Percentiles rank a stretch among this genome's conserved stretches.
phyloP scores from a whole-genome alignment of 1,140 invertebrate genomes.

The Conus betulinus region DNA sequence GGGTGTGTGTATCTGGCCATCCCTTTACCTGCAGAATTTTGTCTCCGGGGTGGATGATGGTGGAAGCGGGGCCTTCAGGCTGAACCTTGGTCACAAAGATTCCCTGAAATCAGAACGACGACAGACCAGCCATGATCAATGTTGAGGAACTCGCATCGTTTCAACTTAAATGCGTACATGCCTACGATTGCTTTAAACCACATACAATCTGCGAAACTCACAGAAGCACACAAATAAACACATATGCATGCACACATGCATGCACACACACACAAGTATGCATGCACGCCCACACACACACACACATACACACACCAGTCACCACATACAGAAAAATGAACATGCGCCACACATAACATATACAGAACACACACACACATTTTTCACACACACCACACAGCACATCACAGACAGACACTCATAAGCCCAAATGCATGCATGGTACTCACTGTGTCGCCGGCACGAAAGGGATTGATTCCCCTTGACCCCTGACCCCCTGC shows the following conservation, averaged over 20 bases:
- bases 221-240: too few relatives aligned
- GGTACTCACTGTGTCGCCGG: constrained; percentile 65
- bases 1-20: too few relatives aligned
- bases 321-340: constrained; percentile 4
- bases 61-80: constrained; percentile 57
- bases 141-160: too few relatives aligned
- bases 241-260: too few relatives aligned
- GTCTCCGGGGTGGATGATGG: constrained; percentile 58
- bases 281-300: neutral
- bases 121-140: too few relatives aligned
- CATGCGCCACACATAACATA: too few relatives aligned
- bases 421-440: neutral
- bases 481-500: constrained; percentile 70
- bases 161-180: too few relatives aligned
- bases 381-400: too few relatives aligned
- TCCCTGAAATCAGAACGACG: constrained; percentile 44
- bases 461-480: constrained; percentile 70
- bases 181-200: too few relatives aligned
- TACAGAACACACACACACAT: too few relatives aligned
- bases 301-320: neutral
- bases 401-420: neutral
- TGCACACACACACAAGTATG: too few relatives aligned
- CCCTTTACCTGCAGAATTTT: constrained; percentile 61
- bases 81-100: constrained; percentile 68
- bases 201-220: too few relatives aligned